phyloP scores from a whole-genome alignment of 2,113 vertebrate species.

The Candoia aspera region DNA sequence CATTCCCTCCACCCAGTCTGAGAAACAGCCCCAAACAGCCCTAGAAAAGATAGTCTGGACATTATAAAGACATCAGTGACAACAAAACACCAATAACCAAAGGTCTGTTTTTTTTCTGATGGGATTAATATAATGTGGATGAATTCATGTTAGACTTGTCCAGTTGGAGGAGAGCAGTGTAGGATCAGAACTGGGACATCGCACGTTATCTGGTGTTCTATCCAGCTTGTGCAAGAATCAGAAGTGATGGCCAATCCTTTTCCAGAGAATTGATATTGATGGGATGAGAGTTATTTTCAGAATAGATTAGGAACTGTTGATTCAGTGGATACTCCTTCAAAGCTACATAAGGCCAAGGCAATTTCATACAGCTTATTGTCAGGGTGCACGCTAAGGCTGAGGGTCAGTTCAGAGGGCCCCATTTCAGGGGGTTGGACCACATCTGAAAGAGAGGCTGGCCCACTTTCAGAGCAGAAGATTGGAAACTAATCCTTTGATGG shows the following conservation, averaged over 20 bases:
- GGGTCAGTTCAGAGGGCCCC: not conserved
- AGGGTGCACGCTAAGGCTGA: not conserved
- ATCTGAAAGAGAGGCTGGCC: not conserved
- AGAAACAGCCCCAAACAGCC: not conserved
- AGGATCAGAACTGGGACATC: not conserved
- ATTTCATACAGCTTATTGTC: not conserved
- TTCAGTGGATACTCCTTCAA: not conserved
- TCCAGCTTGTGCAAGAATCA: not conserved
- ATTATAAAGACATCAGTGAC: not conserved
- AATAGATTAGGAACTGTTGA: not conserved
- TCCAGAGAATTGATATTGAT: not conserved
- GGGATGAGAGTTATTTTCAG: not conserved
- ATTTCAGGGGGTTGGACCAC: no score
- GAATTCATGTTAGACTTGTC: not conserved
- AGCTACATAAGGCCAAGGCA: not conserved
- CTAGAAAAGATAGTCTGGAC: not conserved
- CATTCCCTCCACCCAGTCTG: not conserved
- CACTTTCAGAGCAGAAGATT: not conserved
- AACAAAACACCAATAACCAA: not conserved
- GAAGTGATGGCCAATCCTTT: not conserved
- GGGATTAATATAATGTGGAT: not conserved
- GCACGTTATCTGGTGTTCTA: not conserved
- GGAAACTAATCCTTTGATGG: not conserved
- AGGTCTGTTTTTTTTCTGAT: not conserved
- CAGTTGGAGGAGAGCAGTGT: not conserved